Evolutionary conservation across 1,140 invertebrate genomes (phyloP).

Genomic region (Solenopsis fugax): DNA sequence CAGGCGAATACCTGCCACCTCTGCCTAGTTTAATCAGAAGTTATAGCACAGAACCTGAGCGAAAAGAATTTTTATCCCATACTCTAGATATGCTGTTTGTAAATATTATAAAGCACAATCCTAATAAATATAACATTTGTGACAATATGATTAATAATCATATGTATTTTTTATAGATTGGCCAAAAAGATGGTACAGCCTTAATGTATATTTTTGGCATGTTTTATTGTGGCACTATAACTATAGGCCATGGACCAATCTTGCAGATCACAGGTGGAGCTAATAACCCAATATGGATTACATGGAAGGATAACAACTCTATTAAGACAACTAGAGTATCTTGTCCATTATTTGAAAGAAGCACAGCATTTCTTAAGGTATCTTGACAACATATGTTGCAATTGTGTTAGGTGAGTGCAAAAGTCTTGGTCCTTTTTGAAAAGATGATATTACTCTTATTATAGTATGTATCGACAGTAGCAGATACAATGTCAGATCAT

Average conservation of each 20-base stretch:
- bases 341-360: conserved; percentile 81
- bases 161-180: conserved; percentile 90
- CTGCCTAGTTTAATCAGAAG: conserved; percentile 88
- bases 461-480: too few relatives aligned
- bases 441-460: too few relatives aligned
- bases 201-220: conserved; percentile 94
- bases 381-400: conserved; percentile 5
- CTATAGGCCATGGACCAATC: conserved; percentile 86
- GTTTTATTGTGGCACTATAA: conserved; percentile 92
- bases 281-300: conserved; percentile 82
- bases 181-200: conserved; percentile 91
- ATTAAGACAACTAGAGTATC: conserved; percentile 80
- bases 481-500: too few relatives aligned
- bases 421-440: too few relatives aligned
- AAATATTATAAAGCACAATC: conserved; percentile 68
- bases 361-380: conserved; percentile 82
- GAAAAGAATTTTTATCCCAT: conserved; percentile 83
- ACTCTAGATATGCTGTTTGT: conserved; percentile 83
- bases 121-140: neutral
- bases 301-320: conserved; percentile 75
- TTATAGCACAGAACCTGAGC: conserved; percentile 85
- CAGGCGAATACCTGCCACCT: conserved; percentile 86
- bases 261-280: conserved; percentile 81
- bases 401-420: neutral
- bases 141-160: neutral